Evolutionary conservation across 2,113 vertebrate genomes (phyloP).

Genomic region (Lontra canadensis): DNA sequence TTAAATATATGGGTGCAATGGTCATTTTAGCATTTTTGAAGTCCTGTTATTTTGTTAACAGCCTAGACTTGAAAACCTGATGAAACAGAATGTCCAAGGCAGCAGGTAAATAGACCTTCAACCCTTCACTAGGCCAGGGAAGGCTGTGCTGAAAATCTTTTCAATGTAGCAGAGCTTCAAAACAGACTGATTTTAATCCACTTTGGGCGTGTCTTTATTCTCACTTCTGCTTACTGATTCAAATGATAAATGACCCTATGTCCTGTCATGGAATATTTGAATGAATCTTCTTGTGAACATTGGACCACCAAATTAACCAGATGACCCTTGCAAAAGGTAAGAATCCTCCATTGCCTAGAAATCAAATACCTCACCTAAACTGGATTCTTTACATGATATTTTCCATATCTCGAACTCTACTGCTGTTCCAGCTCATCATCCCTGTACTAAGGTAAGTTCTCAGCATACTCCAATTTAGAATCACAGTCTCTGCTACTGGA

Average conservation of each 20-base stretch:
- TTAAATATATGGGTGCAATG: neutral
- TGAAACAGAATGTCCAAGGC: neutral
- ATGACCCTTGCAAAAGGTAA: neutral
- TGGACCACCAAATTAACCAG: neutral
- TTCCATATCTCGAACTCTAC: neutral
- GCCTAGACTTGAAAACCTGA: neutral
- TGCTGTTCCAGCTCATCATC: neutral
- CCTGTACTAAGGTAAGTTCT: neutral
- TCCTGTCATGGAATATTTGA: neutral
- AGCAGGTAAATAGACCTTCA: neutral
- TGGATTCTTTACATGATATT: neutral
- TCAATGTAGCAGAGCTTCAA: neutral
- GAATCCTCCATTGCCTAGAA: neutral
- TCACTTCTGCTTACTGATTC: neutral
- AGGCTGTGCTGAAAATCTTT: neutral
- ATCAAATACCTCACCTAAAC: neutral
- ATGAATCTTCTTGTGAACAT: neutral
- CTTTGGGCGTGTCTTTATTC: neutral
- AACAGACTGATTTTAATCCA: neutral
- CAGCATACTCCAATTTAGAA: neutral
- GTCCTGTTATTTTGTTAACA: neutral
- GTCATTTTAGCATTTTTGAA: neutral
- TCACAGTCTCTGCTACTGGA: neutral
- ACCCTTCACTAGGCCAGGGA: neutral
- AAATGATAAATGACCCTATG: neutral